phyloP scores from a whole-genome alignment of 2,888 invertebrate genomes.

The Fragum fragum region DNA sequence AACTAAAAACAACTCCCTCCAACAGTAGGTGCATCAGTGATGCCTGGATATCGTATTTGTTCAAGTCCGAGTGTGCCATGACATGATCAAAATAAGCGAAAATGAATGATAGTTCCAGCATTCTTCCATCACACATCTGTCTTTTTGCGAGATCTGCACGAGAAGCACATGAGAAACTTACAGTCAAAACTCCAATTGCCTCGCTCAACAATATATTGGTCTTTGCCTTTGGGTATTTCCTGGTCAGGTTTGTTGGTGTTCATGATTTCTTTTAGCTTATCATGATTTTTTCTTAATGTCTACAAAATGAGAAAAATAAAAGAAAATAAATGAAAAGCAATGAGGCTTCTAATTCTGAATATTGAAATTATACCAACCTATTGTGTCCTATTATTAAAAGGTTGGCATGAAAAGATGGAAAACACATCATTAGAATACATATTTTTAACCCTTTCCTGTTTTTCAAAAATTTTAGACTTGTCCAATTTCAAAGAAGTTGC shows the following conservation, averaged over 20 bases:
- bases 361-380: constrained; percentile 14
- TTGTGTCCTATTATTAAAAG: not conserved
- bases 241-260: constrained; percentile 82
- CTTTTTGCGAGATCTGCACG: constrained; percentile 74
- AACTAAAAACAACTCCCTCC: no score
- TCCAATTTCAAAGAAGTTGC: no score
- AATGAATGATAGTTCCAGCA: constrained; percentile 9
- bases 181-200: constrained; percentile 89
- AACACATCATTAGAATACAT: no score
- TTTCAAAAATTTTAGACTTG: no score
- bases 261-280: constrained; percentile 61
- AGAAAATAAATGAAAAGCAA: not conserved
- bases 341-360: constrained; percentile 2
- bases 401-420: not conserved
- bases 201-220: constrained; percentile 88
- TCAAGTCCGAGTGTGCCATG: constrained; percentile 10
- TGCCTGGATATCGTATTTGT: no score
- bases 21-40: no score
- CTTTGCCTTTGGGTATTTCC: constrained; percentile 88
- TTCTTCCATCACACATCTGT: constrained; percentile 69
- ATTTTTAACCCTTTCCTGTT: no score
- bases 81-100: constrained; percentile 6
- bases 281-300: constrained; percentile 87
- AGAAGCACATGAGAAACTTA: constrained; percentile 86
- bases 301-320: constrained; percentile 74